A percentile compares a stretch with the other conserved stretches of the same genome.
Evolutionary conservation across 1,140 invertebrate genomes (phyloP).

Genomic region (Drosophila ercepeae): DNA sequence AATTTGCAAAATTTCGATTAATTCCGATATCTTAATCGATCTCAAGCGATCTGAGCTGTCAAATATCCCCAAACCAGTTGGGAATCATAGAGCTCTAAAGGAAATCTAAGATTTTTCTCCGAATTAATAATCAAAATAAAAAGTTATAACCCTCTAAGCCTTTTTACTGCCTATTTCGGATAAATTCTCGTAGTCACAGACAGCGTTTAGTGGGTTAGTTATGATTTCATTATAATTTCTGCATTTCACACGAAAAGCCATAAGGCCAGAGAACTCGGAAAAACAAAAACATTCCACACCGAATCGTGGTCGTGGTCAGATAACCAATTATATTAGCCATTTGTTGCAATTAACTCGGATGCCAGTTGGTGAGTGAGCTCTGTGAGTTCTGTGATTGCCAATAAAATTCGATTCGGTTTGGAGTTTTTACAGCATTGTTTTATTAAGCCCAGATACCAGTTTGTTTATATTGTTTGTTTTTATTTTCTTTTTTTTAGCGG

Average conservation of each 20-base stretch:
- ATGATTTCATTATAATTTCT: constrained; percentile 39
- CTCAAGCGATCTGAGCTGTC: no score
- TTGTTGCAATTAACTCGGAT: constrained; percentile 28
- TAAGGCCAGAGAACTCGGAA: constrained; percentile 2
- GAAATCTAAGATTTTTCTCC: not conserved
- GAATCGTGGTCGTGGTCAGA: constrained; percentile 44
- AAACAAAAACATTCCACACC: constrained; percentile 40
- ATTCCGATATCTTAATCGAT: no score
- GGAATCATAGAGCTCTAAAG: no score
- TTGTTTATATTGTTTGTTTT: constrained; percentile 1
- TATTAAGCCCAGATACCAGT: constrained; percentile 5
- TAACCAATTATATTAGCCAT: constrained; percentile 48
- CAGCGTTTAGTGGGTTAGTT: constrained; percentile 2
- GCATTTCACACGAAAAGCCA: constrained; percentile 44
- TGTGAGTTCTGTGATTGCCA: constrained; percentile 17
- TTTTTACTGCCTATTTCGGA: not conserved
- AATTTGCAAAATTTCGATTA: no score
- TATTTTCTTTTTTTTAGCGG: constrained; percentile 11
- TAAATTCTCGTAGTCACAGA: constrained; percentile 3
- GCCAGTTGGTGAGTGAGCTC: not conserved
- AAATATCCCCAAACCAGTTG: no score
- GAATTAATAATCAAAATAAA: not conserved
- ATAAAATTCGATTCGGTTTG: constrained; percentile 1
- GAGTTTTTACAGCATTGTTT: constrained; percentile 44
- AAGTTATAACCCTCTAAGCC: not conserved